Evolutionary conservation across 1,140 invertebrate genomes (phyloP).

Genomic region (Zaprionus tsacasi): DNA sequence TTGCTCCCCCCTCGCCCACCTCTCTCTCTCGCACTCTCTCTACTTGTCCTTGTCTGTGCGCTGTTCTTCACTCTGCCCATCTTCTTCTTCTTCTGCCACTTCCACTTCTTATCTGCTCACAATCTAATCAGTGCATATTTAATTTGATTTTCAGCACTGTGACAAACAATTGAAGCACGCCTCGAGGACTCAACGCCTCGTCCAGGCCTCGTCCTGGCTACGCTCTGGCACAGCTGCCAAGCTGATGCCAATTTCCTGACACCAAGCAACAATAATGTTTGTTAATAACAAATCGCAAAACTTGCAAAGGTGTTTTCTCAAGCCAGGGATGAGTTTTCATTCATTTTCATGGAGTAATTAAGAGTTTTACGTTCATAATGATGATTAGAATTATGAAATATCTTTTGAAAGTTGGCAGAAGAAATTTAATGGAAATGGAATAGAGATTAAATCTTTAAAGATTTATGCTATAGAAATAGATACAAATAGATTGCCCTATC

Average conservation of each 20-base stretch:
- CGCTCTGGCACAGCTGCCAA: slow-evolving; percentile 29
- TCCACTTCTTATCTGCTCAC: slow-evolving; percentile 38
- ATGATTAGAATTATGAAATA: background rate
- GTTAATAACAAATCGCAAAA: slow-evolving; percentile 8
- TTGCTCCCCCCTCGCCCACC: background rate
- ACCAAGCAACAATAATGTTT: slow-evolving; percentile 14
- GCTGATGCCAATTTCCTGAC: slow-evolving; percentile 39
- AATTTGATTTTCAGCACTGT: slow-evolving; percentile 72
- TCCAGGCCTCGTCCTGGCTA: background rate
- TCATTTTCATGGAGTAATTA: slow-evolving; percentile 1
- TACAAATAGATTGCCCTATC: no score
- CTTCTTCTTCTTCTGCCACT: slow-evolving; percentile 17
- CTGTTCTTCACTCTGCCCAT: slow-evolving; percentile 3
- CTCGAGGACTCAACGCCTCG: slow-evolving; percentile 7
- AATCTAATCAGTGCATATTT: slow-evolving; percentile 81
- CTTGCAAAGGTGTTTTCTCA: slow-evolving; percentile 1
- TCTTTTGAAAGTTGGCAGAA: background rate
- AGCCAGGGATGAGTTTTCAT: background rate
- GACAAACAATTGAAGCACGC: slow-evolving; percentile 48
- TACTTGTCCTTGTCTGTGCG: slow-evolving; percentile 29
- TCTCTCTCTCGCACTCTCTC: background rate
- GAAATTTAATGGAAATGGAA: background rate
- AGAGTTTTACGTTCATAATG: background rate
- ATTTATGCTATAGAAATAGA: no score
- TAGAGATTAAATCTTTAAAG: background rate